Base-by-base conservation (phyloP, 2,888 invertebrate genomes). In the Chironomus tentans region DNA sequence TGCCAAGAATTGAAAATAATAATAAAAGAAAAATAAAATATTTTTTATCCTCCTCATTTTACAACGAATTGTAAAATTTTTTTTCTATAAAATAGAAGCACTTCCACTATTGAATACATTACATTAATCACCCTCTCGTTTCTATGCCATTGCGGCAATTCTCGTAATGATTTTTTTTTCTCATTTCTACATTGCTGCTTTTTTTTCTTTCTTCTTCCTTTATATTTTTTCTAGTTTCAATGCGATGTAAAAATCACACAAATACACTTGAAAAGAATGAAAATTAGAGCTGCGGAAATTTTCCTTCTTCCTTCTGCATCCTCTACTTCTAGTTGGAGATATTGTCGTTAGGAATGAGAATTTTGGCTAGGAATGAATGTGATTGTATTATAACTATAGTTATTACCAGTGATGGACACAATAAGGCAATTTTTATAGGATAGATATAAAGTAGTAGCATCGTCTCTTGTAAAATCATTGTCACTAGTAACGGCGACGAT, bases 61-160 rank as follows among this genome's bases (percentile, higher is more conserved):
- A 56, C 56, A 56, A 10, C 38, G 10, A 38, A 38, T 38, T 38
- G 38, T 38, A 38, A 38, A 38, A 38, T 38, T 38, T 38, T 38
- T 28, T 68, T 68, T 7, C 10, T 24, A 38, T 18, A 70, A 21
- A 70, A 47, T 47, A 46, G 47, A 70, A 70, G 18, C 15, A 18
- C 47, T 47, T 47, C 48, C 21, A 24, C 21, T 70, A 70, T 70
- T 70, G 70, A 70, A 70, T 50, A 70, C 50, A 70, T 70, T 70
- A 70, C 50, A 70, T 50, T 70, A 70, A 70, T 70, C 70, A 70
- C 70, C 50, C 70, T 70, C 50, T 56, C 70, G 70, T 50, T 70
- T 50, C 47, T 24, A 50, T 70, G 70, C 50, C 50, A 56, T 56
- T 56, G 56, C 56, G 56, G 70, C 70, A 70, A 56, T 56, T 56